Evolutionary conservation across 2,888 invertebrate genomes (phyloP), one percentile per base, ranked within the genome.

Genomic region (Rapana venosa): DNA sequence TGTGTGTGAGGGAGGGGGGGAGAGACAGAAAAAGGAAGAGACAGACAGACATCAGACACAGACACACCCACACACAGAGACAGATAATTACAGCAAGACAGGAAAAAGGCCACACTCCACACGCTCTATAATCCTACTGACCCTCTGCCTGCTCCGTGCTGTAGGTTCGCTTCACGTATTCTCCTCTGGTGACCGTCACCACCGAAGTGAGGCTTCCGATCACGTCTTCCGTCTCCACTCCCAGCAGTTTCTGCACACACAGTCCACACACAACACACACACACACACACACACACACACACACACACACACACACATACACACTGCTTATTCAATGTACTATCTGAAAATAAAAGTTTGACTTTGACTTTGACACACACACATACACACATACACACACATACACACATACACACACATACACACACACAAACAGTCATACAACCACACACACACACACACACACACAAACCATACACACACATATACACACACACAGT

Each of bases 121-220:
- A 47, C 47, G 8, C 4, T 47, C 2, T 47, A 47, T 47, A 47
- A 47, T 47, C 47, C 11, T 61, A 86, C 90, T 61, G 92, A 95
- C 96, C 95, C 93, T 94, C 94, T 81, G 95, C 94, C 90, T 95
- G 95, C 26, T 93, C 90, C 89, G 92, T 92, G 35, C 92, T 94
- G 92, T 95, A 95, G 91, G 95, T 94, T 58, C 95, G 90, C 61
- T 93, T 94, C 58, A 96, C 94, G 88, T 94, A 93, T 90, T 96
- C 95, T 20, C 95, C 95, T 32, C 94, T 92, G 17, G 95, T 95
- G 74, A 94, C 94, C 15, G 94, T 95, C 26, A 94, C 93, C 88
- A 94, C 93, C 47, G 94, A 94, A 0, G 95, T 95, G 79, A 96
- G 90, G 88, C 94, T 94, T 2, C 94, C 93, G n/a, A 91, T 91